A percentile compares a stretch with the other conserved stretches of the same genome.
These are phyloP conservation scores for Nymphalis urticae DNA, from an alignment of 2,888 invertebrate genomes.

Conservation along the genomic window DNA sequence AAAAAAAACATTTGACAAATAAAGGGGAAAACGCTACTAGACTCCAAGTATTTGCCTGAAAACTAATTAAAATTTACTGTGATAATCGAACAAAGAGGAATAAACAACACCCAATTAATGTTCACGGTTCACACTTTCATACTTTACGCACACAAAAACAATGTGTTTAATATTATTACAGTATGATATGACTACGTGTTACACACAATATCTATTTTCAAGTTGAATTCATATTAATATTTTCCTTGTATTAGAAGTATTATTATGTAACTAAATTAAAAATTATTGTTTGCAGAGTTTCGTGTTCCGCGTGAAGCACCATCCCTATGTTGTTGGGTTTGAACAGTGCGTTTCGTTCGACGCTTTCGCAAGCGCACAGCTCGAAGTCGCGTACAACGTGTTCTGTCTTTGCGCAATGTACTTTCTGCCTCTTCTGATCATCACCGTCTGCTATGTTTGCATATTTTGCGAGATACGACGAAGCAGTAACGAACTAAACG, in stretches of 20 bases:
- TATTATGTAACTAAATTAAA: neutral
- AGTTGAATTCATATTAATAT: too few relatives aligned
- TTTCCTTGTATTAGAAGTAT: neutral
- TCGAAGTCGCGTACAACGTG: slow-evolving; percentile 87
- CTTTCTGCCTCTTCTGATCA: slow-evolving; percentile 87
- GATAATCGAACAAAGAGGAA: too few relatives aligned
- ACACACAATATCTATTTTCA: too few relatives aligned
- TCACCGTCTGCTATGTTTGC: slow-evolving; percentile 86
- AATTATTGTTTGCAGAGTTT: slow-evolving; percentile 81
- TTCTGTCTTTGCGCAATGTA: slow-evolving; percentile 89
- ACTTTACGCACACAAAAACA: too few relatives aligned
- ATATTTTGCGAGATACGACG: slow-evolving; percentile 88
- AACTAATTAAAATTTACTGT: too few relatives aligned
- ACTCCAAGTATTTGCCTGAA: too few relatives aligned
- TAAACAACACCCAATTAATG: too few relatives aligned
- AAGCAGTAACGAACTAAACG: slow-evolving; percentile 82
- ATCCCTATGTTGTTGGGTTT: slow-evolving; percentile 84
- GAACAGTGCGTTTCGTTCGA: slow-evolving; percentile 90
- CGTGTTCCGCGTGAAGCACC: slow-evolving; percentile 86
- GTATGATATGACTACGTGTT: too few relatives aligned
- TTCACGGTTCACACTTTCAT: too few relatives aligned
- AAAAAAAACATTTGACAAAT: too few relatives aligned
- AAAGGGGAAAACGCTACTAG: too few relatives aligned
- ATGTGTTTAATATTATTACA: too few relatives aligned
- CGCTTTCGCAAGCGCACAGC: slow-evolving; percentile 83